Evolutionary conservation across 2,888 invertebrate species (phyloP).

Genomic region (Drosophila sordidula): DNA sequence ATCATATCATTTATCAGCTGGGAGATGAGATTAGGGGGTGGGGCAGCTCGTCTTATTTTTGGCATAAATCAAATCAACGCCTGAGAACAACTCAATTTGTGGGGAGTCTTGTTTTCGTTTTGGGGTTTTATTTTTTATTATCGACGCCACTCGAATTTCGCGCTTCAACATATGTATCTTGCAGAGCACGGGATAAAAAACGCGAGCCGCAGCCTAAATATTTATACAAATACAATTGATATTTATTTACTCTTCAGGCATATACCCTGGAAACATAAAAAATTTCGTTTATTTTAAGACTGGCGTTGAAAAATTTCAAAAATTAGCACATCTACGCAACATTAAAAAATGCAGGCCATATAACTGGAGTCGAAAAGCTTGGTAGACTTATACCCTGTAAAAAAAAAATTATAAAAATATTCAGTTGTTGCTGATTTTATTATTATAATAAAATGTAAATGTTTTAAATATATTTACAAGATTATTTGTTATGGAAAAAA

Average conservation of each 20-base stretch:
- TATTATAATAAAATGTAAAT: too few relatives aligned
- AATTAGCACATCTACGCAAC: too few relatives aligned
- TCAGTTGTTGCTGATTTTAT: too few relatives aligned
- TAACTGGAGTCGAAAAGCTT: too few relatives aligned
- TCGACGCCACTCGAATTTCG: constrained; percentile 36
- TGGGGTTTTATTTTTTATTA: not conserved
- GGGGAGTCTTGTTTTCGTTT: constrained; percentile 1
- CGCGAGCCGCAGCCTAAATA: constrained; percentile 29
- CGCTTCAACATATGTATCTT: constrained; percentile 17
- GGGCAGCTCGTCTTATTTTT: constrained; percentile 23
- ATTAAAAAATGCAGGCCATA: too few relatives aligned
- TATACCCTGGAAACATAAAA: too few relatives aligned
- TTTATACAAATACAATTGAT: constrained; percentile 25
- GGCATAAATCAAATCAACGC: constrained; percentile 55
- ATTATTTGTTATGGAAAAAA: too few relatives aligned
- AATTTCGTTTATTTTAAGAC: too few relatives aligned
- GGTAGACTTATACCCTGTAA: too few relatives aligned
- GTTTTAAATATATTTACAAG: too few relatives aligned
- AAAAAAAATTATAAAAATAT: too few relatives aligned
- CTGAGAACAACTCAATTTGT: constrained; percentile 45
- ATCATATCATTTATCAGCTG: constrained; percentile 34
- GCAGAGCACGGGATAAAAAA: constrained; percentile 18
- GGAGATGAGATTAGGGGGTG: not conserved
- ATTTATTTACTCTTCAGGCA: not conserved
- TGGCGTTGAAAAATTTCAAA: too few relatives aligned